Percentiles rank a stretch among this genome's conserved stretches.
These are phyloP conservation scores for Natator depressus DNA, from an alignment of 2,113 vertebrate genomes.

Conservation along the genomic window DNA sequence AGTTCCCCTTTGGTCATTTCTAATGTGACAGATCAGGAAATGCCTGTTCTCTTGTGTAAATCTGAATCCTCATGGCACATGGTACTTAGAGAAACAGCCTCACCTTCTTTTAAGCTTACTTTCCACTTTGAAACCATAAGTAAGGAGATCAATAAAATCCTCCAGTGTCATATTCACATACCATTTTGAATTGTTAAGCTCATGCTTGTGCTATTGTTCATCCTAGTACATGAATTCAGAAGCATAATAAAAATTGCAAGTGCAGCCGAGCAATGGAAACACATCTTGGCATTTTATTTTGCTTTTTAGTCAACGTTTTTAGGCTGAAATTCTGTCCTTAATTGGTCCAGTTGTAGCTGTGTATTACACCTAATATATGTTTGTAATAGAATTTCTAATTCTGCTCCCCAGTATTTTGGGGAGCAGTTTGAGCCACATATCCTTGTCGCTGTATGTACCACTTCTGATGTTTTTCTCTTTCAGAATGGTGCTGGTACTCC, in stretches of 20 bases:
- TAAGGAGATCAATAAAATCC: constrained; percentile 11
- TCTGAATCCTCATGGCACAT: not conserved
- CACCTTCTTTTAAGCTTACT: not conserved
- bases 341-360: not conserved
- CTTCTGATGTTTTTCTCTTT: not conserved
- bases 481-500: not conserved
- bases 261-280: not conserved
- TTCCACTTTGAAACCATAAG: not conserved
- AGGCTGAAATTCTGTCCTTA: not conserved
- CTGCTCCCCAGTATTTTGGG: not conserved
- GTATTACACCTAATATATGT: not conserved
- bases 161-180: rapidly evolving
- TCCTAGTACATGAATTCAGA: not conserved
- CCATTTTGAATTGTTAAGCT: not conserved
- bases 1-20: constrained; percentile 15
- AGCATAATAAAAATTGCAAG: constrained; percentile 4
- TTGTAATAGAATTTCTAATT: not conserved
- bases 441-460: not conserved
- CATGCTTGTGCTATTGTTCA: not conserved
- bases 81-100: constrained; percentile 37
- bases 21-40: constrained; percentile 39
- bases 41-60: constrained; percentile 1
- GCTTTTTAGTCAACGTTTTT: not conserved
- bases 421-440: not conserved
- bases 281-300: not conserved